Conservation (phyloP, 2,113 vertebrate species). For the Eulacestoma nigropectus region DNA sequence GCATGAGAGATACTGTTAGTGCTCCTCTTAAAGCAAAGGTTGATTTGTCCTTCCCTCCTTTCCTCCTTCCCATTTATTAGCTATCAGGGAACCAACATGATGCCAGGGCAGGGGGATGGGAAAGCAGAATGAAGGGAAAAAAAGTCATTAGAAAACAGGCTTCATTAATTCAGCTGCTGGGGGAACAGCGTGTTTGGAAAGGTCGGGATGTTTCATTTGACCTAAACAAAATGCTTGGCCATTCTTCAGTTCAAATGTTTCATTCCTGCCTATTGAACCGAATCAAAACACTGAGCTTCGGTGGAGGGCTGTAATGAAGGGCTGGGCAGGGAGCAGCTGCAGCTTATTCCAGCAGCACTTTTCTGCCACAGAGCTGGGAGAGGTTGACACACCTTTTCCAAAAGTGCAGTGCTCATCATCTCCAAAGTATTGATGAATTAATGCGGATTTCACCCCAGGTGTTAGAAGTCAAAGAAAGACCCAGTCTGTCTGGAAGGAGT, state of each 20-base stretch:
- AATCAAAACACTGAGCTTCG: not conserved
- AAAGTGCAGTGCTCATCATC: not conserved
- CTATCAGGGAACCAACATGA: not conserved
- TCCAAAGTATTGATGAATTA: not conserved
- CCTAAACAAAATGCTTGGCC: conserved; percentile 14
- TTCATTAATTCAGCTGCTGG: not conserved
- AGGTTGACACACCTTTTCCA: not conserved
- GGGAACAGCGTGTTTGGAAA: not conserved
- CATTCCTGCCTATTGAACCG: conserved; percentile 4
- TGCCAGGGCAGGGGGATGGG: not conserved
- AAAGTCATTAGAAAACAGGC: conserved; percentile 14
- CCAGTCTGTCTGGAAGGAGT: not conserved
- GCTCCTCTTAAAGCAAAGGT: not conserved
- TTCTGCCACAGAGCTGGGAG: not conserved
- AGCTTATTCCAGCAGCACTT: not conserved
- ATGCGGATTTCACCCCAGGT: not conserved
- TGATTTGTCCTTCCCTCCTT: not conserved
- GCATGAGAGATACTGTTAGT: not conserved
- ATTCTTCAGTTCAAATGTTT: conserved; percentile 2
- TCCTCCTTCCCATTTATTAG: not conserved
- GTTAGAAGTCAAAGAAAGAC: not conserved
- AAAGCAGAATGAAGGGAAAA: not conserved
- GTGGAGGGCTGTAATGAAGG: not conserved
- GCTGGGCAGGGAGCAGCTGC: not conserved
- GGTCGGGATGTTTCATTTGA: conserved; percentile 15